Evolutionary conservation across 2,113 vertebrate species (phyloP), one percentile per base, ranked within the genome.

Genomic region (Accipiter virgatus): DNA sequence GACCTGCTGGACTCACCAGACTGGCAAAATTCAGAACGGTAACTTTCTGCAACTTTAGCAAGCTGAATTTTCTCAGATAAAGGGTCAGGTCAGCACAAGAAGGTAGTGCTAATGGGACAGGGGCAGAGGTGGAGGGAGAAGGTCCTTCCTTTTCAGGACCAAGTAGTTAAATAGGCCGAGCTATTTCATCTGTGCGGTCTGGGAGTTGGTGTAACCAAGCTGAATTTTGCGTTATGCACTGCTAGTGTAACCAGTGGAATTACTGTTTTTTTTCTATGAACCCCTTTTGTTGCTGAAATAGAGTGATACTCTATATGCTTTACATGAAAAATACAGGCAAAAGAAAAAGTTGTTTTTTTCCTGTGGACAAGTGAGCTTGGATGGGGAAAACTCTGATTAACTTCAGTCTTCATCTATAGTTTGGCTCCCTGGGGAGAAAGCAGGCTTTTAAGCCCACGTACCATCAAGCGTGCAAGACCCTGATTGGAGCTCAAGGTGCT

Each of bases 271-370:
- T 45, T 19, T 12, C 32, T 13, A 26, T 48, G 31, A 29, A 14
- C 2, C 1, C 2, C 6, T 12, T 48, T 18, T 20, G 32, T 15
- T 7, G 0, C 11, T 13, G 5, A 63, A 84, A 31, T 2, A 5
- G 0, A 26, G 2, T 0, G 1, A 59, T 48, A 52, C 1, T 78
- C 16, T 34, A 59, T 20, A 32, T 17, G 13, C 5, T 40, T 50
- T 47, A 20, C 19, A 10, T 34, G 21, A 67, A 18, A 79, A 94
- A 43, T 7, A 29, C 4, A 45, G 48, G 26, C 3, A 50, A 26
- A 53, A 77, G 5, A 27, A 72, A 56, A 59, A 80, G 5, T 19
- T 19, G 5, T 1, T 23, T 55, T 81, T 81, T 65, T 61, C 18
- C 22, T 58, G 38, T 31, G 29, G 22, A n/a, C 14, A 77, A 83